Percentiles rank a stretch among this genome's conserved stretches.
These are phyloP conservation scores for Drosophila ezoana DNA, from an alignment of 2,888 invertebrate genomes.

Conservation along the genomic window DNA sequence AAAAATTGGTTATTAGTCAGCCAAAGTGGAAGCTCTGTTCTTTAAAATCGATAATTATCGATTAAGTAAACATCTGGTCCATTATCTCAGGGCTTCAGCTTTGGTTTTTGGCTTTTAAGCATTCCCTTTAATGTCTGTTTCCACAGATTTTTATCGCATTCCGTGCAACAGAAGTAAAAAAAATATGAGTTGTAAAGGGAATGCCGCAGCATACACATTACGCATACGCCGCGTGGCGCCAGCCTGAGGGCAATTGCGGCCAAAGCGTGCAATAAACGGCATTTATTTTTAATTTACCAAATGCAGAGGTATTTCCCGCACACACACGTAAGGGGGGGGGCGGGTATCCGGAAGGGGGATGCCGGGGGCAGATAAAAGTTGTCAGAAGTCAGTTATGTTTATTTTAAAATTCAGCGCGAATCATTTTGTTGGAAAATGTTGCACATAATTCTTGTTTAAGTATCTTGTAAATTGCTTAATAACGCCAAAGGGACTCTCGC, in stretches of 20 bases:
- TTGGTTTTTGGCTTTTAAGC: too few species aligned
- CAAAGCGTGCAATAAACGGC: slow-evolving; percentile 33
- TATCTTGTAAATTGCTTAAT: slow-evolving; percentile 84
- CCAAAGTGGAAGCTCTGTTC: too few species aligned
- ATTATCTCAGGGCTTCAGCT: too few species aligned
- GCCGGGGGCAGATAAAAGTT: slow-evolving; percentile 49
- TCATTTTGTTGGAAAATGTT: slow-evolving; percentile 82
- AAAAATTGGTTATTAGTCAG: too few species aligned
- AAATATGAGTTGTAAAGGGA: slow-evolving; percentile 5
- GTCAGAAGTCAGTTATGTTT: slow-evolving; percentile 79
- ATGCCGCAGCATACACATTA: slow-evolving; percentile 18
- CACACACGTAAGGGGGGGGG: slow-evolving; percentile 1
- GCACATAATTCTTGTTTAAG: slow-evolving; percentile 84
- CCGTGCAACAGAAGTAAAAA: background rate
- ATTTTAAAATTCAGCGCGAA: slow-evolving; percentile 80
- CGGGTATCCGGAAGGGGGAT: too few species aligned
- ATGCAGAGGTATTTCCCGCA: slow-evolving; percentile 36
- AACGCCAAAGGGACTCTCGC: slow-evolving; percentile 76
- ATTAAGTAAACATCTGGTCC: too few species aligned
- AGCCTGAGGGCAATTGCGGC: slow-evolving; percentile 7
- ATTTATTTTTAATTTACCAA: slow-evolving; percentile 55
- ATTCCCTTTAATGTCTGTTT: background rate
- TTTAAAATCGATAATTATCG: too few species aligned
- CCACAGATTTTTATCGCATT: slow-evolving; percentile 9
- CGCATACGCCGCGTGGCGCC: slow-evolving; percentile 34